phyloP scores from a whole-genome alignment of 2,888 invertebrate genomes.

The Pyrrhosoma nymphula region DNA sequence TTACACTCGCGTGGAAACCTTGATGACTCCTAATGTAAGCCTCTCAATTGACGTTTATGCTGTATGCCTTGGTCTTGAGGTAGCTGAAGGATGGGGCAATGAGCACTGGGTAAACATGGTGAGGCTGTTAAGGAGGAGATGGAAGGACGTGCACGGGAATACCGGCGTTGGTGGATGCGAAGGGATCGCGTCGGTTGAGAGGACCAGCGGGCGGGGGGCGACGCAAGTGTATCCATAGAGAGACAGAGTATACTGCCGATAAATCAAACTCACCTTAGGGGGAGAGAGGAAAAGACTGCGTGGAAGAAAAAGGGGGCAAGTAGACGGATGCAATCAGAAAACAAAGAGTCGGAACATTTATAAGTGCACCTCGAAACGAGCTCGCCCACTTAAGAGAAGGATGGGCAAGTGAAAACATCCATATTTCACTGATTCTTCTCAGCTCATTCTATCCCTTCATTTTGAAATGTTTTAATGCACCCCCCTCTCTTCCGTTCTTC shows the following conservation, averaged over 20 bases:
- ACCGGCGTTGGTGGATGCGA: neutral
- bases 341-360: neutral
- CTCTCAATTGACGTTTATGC: neutral
- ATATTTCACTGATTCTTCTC: neutral
- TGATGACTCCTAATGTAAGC: neutral
- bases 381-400: neutral
- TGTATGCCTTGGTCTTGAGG: neutral
- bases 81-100: neutral
- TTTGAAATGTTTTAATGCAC: neutral
- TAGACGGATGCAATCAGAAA: neutral
- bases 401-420: neutral
- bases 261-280: neutral
- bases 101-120: neutral
- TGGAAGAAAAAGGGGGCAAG: neutral
- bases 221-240: neutral
- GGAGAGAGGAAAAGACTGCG: neutral
- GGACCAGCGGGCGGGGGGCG: neutral
- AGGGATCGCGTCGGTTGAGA: neutral
- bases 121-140: neutral
- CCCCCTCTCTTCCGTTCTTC: neutral
- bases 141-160: neutral
- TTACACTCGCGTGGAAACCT: neutral
- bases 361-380: neutral
- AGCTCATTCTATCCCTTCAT: neutral
- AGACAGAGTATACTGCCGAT: neutral